Evolutionary conservation across 1,140 invertebrate species (phyloP), one percentile per base, ranked within the genome.

Genomic region (Neuroterus valhalla): DNA sequence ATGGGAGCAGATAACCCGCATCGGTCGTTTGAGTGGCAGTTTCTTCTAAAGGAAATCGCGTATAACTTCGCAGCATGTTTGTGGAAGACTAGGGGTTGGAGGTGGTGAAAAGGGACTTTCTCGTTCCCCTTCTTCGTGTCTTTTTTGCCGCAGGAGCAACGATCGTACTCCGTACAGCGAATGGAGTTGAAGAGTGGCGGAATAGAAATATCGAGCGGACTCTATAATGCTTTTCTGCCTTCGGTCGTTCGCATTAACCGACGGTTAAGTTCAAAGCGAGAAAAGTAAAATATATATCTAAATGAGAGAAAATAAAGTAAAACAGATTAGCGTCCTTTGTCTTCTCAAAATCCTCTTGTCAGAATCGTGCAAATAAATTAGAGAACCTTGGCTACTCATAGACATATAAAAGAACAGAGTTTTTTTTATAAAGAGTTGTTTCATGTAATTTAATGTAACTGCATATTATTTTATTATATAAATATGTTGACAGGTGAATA

Each of bases 181-280:
- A 38, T 38, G 10, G 31, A 38, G 31, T 38, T 38, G 31, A 8
- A 8, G 31, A 38, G 31, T 38, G 31, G 31, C 10, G 31, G 31
- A 38, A 38, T 38, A 8, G 23, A 55, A 55, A 55, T 19, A 55
- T 55, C 52, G 52, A 55, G 19, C 52, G 52, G 12, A 17, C 23
- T 17, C 52, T 19, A 4, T 23, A 55, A 55, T 19, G 23, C 17
- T 38, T 8, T 21, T 17, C 52, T 23, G 21, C 52, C 52, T 55
- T 55, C 15, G 52, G 52, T 55, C 52, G 52, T 55, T 55, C 52
- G 52, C 52, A 55, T 55, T 55, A 55, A 23, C 19, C 52, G 52
- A 11, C 8, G 52, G 21, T 19, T 14, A 17, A 55, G 17, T 17
- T 19, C 23, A 4, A 23, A 10, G 19, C 14, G 21, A 55, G 14